A percentile compares a stretch with the other conserved stretches of the same genome.
phyloP scores from a whole-genome alignment of 2,113 vertebrate genomes.

The Edolisoma coerulescens region DNA sequence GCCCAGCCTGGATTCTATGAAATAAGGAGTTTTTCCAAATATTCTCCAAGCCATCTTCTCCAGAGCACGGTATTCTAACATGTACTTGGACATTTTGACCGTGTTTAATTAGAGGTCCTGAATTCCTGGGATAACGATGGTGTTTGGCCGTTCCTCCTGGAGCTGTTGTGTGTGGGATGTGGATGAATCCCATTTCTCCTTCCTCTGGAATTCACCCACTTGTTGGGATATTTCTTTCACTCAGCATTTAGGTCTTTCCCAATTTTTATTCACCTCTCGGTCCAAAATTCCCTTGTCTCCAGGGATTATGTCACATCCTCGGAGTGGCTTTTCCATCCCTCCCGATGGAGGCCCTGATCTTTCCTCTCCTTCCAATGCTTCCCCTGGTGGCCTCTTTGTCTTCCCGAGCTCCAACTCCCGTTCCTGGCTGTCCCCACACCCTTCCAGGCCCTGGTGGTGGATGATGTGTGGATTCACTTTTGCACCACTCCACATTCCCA shows the following conservation, averaged over 20 bases:
- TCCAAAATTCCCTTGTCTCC: rapidly evolving
- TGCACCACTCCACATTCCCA: not conserved
- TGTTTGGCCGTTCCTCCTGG: not conserved
- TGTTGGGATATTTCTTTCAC: rapidly evolving
- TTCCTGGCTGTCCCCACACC: not conserved
- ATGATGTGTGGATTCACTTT: not conserved
- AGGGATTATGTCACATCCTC: not conserved
- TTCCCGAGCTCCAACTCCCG: not conserved
- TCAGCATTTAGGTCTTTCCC: not conserved
- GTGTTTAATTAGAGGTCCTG: not conserved
- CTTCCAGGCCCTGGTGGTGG: not conserved
- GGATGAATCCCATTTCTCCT: not conserved
- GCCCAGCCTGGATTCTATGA: not conserved
- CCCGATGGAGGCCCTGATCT: not conserved
- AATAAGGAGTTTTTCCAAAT: not conserved
- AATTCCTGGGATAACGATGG: not conserved
- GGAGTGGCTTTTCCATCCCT: rapidly evolving
- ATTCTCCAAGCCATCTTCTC: not conserved
- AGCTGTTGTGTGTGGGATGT: rapidly evolving
- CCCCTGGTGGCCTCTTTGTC: rapidly evolving
- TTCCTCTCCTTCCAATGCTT: not conserved
- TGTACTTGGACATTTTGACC: rapidly evolving
- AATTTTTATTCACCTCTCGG: not conserved
- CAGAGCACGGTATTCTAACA: rapidly evolving
- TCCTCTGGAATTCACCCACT: not conserved